Evolutionary conservation across 2,888 invertebrate species (phyloP).

Genomic region (Drosophila longiperda): DNA sequence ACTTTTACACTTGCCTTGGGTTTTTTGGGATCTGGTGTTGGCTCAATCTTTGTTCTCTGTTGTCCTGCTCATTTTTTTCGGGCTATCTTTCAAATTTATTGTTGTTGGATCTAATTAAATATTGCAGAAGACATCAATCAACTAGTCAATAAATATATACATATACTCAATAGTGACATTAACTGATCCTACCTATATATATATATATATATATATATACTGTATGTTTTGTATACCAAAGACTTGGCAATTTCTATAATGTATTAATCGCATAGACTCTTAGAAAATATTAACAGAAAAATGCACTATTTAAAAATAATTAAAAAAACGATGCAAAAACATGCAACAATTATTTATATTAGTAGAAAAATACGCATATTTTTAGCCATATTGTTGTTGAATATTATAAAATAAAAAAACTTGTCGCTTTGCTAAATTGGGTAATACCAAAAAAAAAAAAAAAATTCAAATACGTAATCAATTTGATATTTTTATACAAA

Average conservation of each 20-base stretch:
- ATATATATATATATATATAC: conserved; percentile 11
- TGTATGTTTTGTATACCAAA: conserved; percentile 60
- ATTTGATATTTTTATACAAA: conserved; percentile 78
- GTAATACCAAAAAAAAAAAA: background rate
- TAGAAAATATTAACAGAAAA: conserved; percentile 44
- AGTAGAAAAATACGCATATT: conserved; percentile 38
- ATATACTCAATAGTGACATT: conserved; percentile 26
- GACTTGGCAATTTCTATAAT: conserved; percentile 67
- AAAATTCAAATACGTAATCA: conserved; percentile 29
- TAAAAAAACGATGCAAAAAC: conserved; percentile 35
- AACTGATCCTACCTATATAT: conserved; percentile 62
- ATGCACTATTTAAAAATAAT: conserved; percentile 46
- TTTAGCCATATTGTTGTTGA: conserved; percentile 61
- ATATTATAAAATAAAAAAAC: conserved; percentile 29
- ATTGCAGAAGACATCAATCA: conserved; percentile 37
- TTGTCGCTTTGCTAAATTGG: conserved; percentile 65
- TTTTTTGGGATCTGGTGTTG: conserved; percentile 27
- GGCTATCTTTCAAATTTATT: background rate
- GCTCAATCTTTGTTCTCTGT: conserved; percentile 5
- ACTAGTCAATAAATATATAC: conserved; percentile 24
- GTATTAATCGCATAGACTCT: conserved; percentile 73
- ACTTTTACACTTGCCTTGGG: conserved; percentile 25
- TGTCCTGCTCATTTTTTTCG: conserved; percentile 9
- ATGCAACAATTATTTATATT: conserved; percentile 25
- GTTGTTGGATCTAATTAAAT: conserved; percentile 38